Percentiles rank a stretch among this genome's conserved stretches.
These are phyloP conservation scores for Pollenia griseotomentosa DNA, from an alignment of 2,888 invertebrate species.

Conservation along the genomic window DNA sequence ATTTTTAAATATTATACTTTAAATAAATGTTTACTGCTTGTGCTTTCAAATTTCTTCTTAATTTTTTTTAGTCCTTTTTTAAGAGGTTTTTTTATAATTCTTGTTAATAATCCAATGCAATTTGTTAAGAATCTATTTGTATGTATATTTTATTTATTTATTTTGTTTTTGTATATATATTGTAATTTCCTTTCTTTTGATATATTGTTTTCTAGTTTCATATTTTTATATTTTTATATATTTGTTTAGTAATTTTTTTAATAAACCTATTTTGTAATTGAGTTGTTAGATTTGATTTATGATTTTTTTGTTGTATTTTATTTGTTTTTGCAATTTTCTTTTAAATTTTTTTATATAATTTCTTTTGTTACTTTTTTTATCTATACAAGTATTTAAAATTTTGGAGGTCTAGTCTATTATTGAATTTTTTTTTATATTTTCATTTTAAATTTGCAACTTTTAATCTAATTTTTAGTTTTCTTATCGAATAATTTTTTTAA, in stretches of 20 bases:
- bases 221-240: conserved; percentile 52
- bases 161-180: not conserved
- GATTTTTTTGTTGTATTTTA: conserved; percentile 50
- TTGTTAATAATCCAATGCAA: conserved; percentile 54
- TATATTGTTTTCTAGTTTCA: conserved; percentile 62
- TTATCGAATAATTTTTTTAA: conserved; percentile 34
- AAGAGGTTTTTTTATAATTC: conserved; percentile 13
- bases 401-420: conserved; percentile 52
- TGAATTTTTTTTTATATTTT: conserved; percentile 15
- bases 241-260: conserved; percentile 27
- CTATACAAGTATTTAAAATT: conserved; percentile 61
- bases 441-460: conserved; percentile 53
- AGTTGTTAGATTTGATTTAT: conserved; percentile 73
- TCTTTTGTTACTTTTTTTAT: conserved; percentile 24
- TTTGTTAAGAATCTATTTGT: conserved; percentile 69
- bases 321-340: conserved; percentile 48
- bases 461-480: conserved; percentile 43
- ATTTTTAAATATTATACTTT: conserved; percentile 42
- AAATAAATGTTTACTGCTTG: conserved; percentile 49
- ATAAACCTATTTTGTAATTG: conserved; percentile 72
- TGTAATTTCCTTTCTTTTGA: conserved; percentile 45
- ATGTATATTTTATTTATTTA: too few relatives aligned
- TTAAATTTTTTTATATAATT: conserved; percentile 13
- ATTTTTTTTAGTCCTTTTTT: conserved; percentile 16
- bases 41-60: conserved; percentile 29